Evolutionary conservation across 2,797 vertebrate species (phyloP), one percentile per base, ranked within the genome.

Genomic region (Toxotes lorentzi): DNA sequence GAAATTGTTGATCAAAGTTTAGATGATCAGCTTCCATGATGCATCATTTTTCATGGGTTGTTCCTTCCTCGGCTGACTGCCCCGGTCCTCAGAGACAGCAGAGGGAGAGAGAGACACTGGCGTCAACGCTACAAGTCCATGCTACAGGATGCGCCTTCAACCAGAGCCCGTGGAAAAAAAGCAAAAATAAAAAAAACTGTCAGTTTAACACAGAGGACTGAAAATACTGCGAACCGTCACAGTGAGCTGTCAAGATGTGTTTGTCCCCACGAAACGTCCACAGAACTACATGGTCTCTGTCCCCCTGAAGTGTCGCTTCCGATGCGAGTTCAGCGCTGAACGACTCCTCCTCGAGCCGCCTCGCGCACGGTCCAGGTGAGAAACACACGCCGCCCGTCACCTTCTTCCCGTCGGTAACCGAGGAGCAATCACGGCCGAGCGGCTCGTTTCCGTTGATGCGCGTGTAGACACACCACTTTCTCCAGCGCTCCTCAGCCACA

Each of bases 401-500:
- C 45, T 48, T 13, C 41, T 45, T 5, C 10, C 3, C 2, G 4
- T 11, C 23, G 8, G 34, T 47, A 1, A 19, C 16, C 23, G 3
- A 16, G 30, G 5, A 60, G 32, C 59, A 58, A 64, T 41, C 70
- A 48, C 73, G 43, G 47, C 24, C 2, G 51, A 5, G 61, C 35
- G 40, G 51, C 7, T n/a, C 7, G 69, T 57, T 66, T 60, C 69
- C 67, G 45, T 12, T 47, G 11, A 66, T 17, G 68, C 66, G 54
- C 77, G 40, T 63, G 75, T 58, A 67, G 70, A 87, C 50, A 79
- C 80, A 79, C 73, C 83, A 76, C 86, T 93, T 92, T 92, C 84
- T 84, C 81, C 87, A 83, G 91, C 74, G 94, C 93, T 94, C 92
- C 92, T 94, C 93, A 90, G 88, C 67, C 92, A 94, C 87, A 87